Evolutionary conservation across 2,797 vertebrate species (phyloP), one percentile per base, ranked within the genome.

Genomic region (Podarcis siculus): DNA sequence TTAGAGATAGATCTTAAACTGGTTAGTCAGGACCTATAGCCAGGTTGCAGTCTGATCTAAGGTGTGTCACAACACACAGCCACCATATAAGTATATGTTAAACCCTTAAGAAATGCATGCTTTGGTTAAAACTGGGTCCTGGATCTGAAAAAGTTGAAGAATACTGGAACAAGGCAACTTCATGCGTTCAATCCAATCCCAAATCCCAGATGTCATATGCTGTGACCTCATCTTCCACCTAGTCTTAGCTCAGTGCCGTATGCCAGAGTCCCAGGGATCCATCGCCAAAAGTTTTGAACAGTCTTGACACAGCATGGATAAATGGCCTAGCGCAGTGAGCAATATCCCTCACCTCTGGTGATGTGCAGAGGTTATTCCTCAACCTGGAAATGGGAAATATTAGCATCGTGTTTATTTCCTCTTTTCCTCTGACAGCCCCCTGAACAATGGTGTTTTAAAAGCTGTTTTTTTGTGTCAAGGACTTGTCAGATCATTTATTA

Each of bases 391-490:
- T 89, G 87, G 81, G 25, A 35, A 79, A 78, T 67, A 6, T 76
- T 10, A 17, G 10, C 39, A 27, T 8, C 55, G n/a, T 79, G 83
- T 86, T 25, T 30, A 45, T 92, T 93, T 91, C 76, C 66, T 6
- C 0, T 17, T 23, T 39, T 76, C 73, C 55, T 79, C 72, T 69
- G 45, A 82, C 35, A 77, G 19, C 35, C 17, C 5, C 86, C 84
- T 87, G 69, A 72, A 55, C 0, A 8, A 42, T 82, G 87, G 69
- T 0, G 25, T 55, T 87, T 90, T 80, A 91, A 94, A 93, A 88
- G 78, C 87, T 90, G 45, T 64, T 27, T 72, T 13, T 72, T 80
- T 90, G 86, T 91, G 94, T 92, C 88, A 92, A 93, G 64, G 78
- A 61, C 75, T 78, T 66, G 39, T 89, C 89, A 89, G 90, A 82